Evolutionary conservation across 2,113 vertebrate genomes (phyloP).

Genomic region (Stictonetta naevosa): DNA sequence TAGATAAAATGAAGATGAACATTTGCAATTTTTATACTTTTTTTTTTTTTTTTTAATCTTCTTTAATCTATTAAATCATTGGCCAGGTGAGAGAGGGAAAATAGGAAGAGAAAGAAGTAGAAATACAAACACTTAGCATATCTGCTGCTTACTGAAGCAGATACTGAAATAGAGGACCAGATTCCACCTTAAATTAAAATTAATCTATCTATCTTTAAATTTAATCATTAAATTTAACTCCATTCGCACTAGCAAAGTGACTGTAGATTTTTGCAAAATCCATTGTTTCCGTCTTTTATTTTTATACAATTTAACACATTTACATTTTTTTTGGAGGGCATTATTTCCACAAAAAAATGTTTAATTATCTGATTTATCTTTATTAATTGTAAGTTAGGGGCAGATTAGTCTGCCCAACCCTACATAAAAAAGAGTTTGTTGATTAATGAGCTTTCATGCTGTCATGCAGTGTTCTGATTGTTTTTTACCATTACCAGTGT

Average conservation of each 20-base stretch:
- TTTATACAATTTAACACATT: neutral
- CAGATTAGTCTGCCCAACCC: neutral
- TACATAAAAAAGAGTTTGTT: neutral
- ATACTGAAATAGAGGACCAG: neutral
- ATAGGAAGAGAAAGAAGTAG: neutral
- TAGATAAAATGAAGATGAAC: neutral
- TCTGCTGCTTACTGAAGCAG: neutral
- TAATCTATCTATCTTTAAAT: neutral
- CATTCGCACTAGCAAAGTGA: neutral
- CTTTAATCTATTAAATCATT: conserved; percentile 32
- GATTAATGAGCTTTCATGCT: neutral
- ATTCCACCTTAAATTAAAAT: neutral
- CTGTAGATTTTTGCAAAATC: neutral
- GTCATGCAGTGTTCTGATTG: accelerated
- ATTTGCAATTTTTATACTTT: neutral
- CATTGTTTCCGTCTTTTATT: neutral
- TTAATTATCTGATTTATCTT: neutral
- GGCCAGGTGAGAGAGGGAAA: conserved; percentile 1
- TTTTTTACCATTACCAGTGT: neutral
- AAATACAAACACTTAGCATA: neutral
- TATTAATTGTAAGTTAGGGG: neutral
- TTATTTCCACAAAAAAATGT: neutral
- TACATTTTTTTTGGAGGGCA: neutral
- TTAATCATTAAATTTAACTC: neutral
- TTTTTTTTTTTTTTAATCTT: neutral